Conservation (phyloP, 2,113 vertebrate genomes). For the Probosciger aterrimus region DNA sequence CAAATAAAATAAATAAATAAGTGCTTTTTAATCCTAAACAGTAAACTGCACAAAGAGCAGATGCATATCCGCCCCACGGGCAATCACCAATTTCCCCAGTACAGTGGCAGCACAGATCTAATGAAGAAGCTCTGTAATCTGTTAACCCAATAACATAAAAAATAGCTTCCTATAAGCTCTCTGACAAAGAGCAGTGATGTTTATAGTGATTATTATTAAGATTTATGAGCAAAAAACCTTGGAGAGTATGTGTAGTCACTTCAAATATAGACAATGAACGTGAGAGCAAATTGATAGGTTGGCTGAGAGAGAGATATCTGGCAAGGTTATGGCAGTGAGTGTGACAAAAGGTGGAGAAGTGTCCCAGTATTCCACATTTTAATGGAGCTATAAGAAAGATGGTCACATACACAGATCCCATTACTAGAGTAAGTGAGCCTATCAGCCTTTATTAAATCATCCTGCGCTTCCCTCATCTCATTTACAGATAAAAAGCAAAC, state of each 20-base stretch:
- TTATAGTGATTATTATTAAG: neutral
- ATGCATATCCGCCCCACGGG: neutral
- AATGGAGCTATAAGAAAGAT: neutral
- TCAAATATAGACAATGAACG: neutral
- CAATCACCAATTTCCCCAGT: neutral
- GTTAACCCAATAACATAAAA: conserved; percentile 19
- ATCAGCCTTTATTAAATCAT: neutral
- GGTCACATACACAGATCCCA: accelerated
- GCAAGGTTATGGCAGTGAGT: neutral
- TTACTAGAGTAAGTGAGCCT: neutral
- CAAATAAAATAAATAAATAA: neutral
- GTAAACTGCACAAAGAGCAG: neutral
- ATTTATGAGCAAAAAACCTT: neutral
- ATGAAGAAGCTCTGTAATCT: neutral
- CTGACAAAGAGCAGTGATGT: neutral
- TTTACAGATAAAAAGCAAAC: neutral
- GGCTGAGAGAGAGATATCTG: neutral
- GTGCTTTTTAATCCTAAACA: neutral
- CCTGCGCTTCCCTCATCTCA: neutral
- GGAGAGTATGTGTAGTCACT: neutral
- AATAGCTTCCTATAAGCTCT: neutral
- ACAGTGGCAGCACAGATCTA: neutral
- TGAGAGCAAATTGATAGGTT: neutral
- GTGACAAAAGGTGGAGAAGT: neutral
- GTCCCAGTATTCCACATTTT: neutral